A percentile compares a stretch with the other conserved stretches of the same genome.
Evolutionary conservation across 2,113 vertebrate species (phyloP).

Genomic region (Isichthys henryi): DNA sequence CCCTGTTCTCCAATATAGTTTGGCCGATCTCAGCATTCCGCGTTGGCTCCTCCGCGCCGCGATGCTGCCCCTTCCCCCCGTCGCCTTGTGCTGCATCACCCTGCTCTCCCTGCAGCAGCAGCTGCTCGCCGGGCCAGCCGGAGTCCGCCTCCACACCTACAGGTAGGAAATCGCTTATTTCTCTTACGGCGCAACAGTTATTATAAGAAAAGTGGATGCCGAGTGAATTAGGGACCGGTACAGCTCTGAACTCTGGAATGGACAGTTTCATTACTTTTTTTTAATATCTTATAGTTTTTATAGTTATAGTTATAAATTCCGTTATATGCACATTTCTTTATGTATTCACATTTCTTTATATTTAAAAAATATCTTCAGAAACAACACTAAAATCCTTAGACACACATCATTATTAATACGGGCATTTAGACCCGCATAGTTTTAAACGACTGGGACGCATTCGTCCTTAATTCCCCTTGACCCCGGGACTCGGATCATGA

Average conservation of each 20-base stretch:
- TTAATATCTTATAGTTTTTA: too few relatives aligned
- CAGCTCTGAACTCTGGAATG: background rate
- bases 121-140: conserved; percentile 45
- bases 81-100: conserved; percentile 65
- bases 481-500: background rate
- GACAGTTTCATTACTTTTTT: too few relatives aligned
- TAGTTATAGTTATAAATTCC: background rate
- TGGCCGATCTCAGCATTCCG: conserved; percentile 24
- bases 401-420: background rate
- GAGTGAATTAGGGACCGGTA: background rate
- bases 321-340: background rate
- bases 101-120: conserved; percentile 50
- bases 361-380: background rate
- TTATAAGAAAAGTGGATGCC: background rate
- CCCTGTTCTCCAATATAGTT: background rate
- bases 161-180: conserved; percentile 45
- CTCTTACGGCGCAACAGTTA: background rate
- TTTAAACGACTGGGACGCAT: background rate
- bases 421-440: background rate
- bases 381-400: background rate
- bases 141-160: conserved; percentile 31
- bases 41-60: conserved; percentile 39
- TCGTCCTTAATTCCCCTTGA: background rate
- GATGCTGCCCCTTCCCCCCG: conserved; percentile 54
- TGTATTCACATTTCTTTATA: background rate